Percentiles rank a stretch among this genome's conserved stretches.
phyloP scores from a whole-genome alignment of 2,797 vertebrate genomes.

The Sebastes cheni region DNA sequence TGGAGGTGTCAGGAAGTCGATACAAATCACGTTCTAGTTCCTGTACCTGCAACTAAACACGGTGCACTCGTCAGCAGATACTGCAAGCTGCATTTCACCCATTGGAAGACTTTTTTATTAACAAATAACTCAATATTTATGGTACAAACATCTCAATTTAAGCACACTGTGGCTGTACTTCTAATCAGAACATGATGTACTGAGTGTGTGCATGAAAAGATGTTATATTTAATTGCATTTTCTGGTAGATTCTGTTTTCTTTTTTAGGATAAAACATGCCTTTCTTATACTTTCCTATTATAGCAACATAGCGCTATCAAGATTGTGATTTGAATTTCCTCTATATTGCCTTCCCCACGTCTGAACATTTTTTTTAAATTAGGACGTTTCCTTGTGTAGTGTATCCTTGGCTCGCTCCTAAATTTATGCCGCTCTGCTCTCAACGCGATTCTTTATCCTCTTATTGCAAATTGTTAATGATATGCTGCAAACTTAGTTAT shows the following conservation, averaged over 20 bases:
- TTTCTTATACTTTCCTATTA: not conserved
- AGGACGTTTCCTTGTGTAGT: not conserved
- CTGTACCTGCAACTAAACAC: slow-evolving; percentile 4
- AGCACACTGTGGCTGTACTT: not conserved
- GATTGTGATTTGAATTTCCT: not conserved
- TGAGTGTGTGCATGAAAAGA: not conserved
- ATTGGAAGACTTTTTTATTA: not conserved
- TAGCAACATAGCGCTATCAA: not conserved
- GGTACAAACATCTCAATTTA: not conserved
- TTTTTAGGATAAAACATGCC: not conserved
- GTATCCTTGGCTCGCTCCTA: not conserved
- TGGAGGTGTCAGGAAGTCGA: slow-evolving; percentile 30
- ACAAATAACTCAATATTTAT: not conserved
- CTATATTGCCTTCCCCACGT: not conserved
- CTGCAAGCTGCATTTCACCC: not conserved
- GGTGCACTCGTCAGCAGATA: slow-evolving; percentile 6
- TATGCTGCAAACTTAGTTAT: slow-evolving; percentile 61
- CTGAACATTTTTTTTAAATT: not conserved
- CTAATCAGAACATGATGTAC: not conserved
- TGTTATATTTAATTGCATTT: not conserved
- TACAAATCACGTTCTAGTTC: slow-evolving; percentile 25
- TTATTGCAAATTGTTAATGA: slow-evolving; percentile 60
- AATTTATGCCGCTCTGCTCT: slow-evolving; percentile 9
- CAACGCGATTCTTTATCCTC: slow-evolving; percentile 33
- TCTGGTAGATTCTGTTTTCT: not conserved